phyloP scores from a whole-genome alignment of 2,113 vertebrate species.

The Paedocypris sp. region DNA sequence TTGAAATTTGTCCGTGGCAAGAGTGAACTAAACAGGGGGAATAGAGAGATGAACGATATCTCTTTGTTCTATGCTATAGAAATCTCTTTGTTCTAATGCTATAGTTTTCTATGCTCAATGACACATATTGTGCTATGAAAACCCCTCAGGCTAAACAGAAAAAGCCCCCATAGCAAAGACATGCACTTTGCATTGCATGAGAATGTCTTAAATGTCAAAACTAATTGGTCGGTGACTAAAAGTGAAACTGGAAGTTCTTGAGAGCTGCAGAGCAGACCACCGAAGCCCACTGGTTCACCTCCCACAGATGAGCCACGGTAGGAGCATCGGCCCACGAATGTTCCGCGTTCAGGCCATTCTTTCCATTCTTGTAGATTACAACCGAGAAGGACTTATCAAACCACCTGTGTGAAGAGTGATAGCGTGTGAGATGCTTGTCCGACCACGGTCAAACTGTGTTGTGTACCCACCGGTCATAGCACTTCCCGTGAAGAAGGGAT shows the following conservation, averaged over 20 bases:
- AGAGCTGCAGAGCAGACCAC: not conserved
- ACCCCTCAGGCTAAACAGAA: too few relatives aligned
- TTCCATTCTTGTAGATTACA: slow-evolving; percentile 76
- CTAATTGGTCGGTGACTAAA: not conserved
- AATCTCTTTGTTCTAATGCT: too few relatives aligned
- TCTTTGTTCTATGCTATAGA: too few relatives aligned
- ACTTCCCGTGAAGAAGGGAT: slow-evolving; percentile 72
- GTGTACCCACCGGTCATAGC: slow-evolving; percentile 69
- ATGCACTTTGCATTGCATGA: not conserved
- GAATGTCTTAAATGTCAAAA: not conserved
- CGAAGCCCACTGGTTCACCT: slow-evolving; percentile 52
- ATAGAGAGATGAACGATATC: not conserved
- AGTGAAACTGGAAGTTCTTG: not conserved
- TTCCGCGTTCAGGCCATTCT: slow-evolving; percentile 75
- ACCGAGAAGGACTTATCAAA: slow-evolving; percentile 83
- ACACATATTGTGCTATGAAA: too few relatives aligned
- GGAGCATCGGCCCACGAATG: slow-evolving; percentile 85
- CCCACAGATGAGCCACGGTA: slow-evolving; percentile 76
- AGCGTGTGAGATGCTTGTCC: not conserved
- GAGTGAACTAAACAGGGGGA: slow-evolving; percentile 58
- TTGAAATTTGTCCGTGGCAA: slow-evolving; percentile 76
- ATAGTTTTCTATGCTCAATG: too few relatives aligned
- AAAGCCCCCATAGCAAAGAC: too few relatives aligned
- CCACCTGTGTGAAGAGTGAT: slow-evolving; percentile 58
- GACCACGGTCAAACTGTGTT: not conserved